phyloP scores from a whole-genome alignment of 2,888 invertebrate species.

The Drosophila formosana region DNA sequence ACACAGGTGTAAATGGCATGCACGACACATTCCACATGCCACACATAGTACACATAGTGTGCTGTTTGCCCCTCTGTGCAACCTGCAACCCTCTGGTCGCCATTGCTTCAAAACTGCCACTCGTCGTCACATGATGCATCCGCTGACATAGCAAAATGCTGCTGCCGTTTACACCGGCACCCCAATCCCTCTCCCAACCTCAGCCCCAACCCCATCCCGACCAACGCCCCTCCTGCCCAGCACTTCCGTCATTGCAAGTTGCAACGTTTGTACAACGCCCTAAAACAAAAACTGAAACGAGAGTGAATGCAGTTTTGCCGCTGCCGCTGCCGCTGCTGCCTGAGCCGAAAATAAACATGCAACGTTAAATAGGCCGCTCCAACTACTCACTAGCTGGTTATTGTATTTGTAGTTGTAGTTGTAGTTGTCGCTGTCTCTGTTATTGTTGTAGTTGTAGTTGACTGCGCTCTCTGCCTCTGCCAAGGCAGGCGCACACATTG shows the following conservation, averaged over 20 bases:
- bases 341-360: slow-evolving; percentile 78
- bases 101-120: slow-evolving; percentile 30
- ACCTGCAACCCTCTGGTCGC: not conserved
- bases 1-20: slow-evolving; percentile 75
- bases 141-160: slow-evolving; percentile 61
- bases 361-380: slow-evolving; percentile 73
- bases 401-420: slow-evolving; percentile 30
- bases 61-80: not conserved
- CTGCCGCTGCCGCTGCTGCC: slow-evolving; percentile 37
- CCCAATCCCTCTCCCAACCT: too few relatives aligned
- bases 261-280: slow-evolving; percentile 72
- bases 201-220: not conserved
- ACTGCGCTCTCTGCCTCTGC: slow-evolving; percentile 36
- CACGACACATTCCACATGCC: slow-evolving; percentile 41
- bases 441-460: slow-evolving; percentile 24
- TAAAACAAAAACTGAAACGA: slow-evolving; percentile 70
- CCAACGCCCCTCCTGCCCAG: slow-evolving; percentile 4
- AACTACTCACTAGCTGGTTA: slow-evolving; percentile 28
- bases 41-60: slow-evolving; percentile 1
- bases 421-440: slow-evolving; percentile 9
- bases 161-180: slow-evolving; percentile 7
- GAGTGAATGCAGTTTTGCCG: slow-evolving; percentile 73
- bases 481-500: slow-evolving; percentile 16
- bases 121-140: slow-evolving; percentile 78
- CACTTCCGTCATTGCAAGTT: slow-evolving; percentile 36